Percentiles rank a stretch among this genome's conserved stretches.
These are phyloP conservation scores for Dasypolia templi DNA, from an alignment of 2,888 invertebrate species.

Conservation along the genomic window DNA sequence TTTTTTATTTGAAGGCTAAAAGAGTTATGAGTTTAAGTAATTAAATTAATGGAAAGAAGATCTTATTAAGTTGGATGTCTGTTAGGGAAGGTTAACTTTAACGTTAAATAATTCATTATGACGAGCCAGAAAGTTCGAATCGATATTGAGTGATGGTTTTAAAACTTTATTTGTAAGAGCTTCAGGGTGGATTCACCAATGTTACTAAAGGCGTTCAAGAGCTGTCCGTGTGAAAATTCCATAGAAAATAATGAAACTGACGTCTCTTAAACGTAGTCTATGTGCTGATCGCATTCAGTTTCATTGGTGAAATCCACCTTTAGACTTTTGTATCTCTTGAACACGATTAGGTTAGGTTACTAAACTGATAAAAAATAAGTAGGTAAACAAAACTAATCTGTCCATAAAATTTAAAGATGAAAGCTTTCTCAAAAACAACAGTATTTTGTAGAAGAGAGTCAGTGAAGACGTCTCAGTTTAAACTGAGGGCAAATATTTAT, in stretches of 20 bases:
- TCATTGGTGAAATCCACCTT: too few species aligned
- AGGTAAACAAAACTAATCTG: slow-evolving; percentile 3
- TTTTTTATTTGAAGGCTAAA: slow-evolving; percentile 67
- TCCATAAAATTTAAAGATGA: slow-evolving; percentile 36
- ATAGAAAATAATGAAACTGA: too few species aligned
- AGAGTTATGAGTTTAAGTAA: slow-evolving; percentile 70
- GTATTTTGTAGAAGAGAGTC: slow-evolving; percentile 68
- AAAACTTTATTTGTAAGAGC: not conserved
- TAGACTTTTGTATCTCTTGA: not conserved
- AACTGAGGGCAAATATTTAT: slow-evolving; percentile 85
- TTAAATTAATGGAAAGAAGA: slow-evolving; percentile 64
- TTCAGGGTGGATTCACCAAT: too few species aligned
- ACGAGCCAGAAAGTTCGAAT: slow-evolving; percentile 1
- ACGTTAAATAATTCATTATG: slow-evolving; percentile 40
- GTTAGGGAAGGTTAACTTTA: slow-evolving; percentile 14
- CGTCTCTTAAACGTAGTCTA: too few species aligned
- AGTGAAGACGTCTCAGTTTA: slow-evolving; percentile 70
- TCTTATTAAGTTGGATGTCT: slow-evolving; percentile 28
- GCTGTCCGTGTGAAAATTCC: too few species aligned
- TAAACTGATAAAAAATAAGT: not conserved
- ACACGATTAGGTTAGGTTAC: not conserved
- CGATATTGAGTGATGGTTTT: not conserved
- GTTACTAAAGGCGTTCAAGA: too few species aligned
- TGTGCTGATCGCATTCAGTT: too few species aligned
- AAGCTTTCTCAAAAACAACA: slow-evolving; percentile 49